Evolutionary conservation across 2,888 invertebrate genomes (phyloP), one percentile per base, ranked within the genome.

Genomic region (Magallana nippona): DNA sequence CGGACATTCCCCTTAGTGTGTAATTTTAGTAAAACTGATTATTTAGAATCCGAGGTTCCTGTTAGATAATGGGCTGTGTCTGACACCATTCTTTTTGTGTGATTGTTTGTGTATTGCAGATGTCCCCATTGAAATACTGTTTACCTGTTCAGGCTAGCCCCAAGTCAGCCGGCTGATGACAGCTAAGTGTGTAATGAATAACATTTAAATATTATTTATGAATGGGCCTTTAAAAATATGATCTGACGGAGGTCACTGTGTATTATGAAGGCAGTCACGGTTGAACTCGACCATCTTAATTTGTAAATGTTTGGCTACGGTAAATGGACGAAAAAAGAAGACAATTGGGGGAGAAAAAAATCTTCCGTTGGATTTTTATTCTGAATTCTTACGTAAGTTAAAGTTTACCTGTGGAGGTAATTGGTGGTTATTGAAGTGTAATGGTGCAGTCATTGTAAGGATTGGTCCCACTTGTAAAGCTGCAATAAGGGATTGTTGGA

Each of bases 141-240:
- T 63, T 63, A 63, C 27, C 27, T 13, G 71, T 22, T 22, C 71
- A 71, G 22, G 32, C 71, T n/a, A 19, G 60, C 60, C 60, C 60
- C 60, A 27, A 71, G 27, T 27, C 71, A 71, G 71, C 15, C 32
- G 32, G 71, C 71, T 71, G 71, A 71, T 71, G 71, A 71, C 71
- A 71, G 71, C 71, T 71, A 71, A 71, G 27, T 71, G 27, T 71
- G 71, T 71, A 71, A 71, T 71, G 71, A 71, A 71, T 71, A 78
- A 78, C 55, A 78, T 78, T 78, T 78, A 56, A 78, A 78, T 78
- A 78, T 78, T 78, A 78, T 78, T 78, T 78, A 78, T 78, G 78
- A 78, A 78, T 78, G 78, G 78, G 55, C 55, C 32, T 71, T 71
- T 71, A 27, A 71, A 71, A 71, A 71, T 71, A 27, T 71, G 71